A percentile compares a stretch with the other conserved stretches of the same genome.
These are phyloP conservation scores for Cyprinus carpio DNA, from an alignment of 2,113 vertebrate species.

Conservation along the genomic window DNA sequence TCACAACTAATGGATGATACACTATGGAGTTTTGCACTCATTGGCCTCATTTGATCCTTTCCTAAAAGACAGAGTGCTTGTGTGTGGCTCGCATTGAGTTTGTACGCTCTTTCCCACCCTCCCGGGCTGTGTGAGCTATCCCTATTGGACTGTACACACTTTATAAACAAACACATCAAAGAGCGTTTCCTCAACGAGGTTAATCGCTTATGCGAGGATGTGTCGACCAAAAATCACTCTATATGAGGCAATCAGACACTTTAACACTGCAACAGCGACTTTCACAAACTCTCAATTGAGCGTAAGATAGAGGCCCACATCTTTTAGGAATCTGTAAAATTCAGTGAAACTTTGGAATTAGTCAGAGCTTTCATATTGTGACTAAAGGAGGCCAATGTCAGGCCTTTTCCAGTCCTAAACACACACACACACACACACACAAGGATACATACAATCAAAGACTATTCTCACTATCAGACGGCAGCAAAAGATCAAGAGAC, in stretches of 20 bases:
- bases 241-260: slow-evolving; percentile 31
- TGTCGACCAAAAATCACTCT: slow-evolving; percentile 13
- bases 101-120: not conserved
- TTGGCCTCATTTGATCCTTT: slow-evolving; percentile 5
- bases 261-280: slow-evolving; percentile 13
- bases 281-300: not conserved
- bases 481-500: slow-evolving; percentile 40
- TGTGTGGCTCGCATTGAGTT: not conserved
- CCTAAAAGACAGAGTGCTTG: not conserved
- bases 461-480: slow-evolving; percentile 32
- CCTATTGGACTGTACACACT: not conserved
- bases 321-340: slow-evolving; percentile 15
- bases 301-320: not conserved
- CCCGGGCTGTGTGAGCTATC: not conserved
- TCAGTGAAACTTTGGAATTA: not conserved
- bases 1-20: not conserved
- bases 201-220: slow-evolving; percentile 28
- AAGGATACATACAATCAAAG: slow-evolving; percentile 18
- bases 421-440: not conserved
- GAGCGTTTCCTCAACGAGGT: slow-evolving; percentile 38
- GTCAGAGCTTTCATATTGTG: not conserved
- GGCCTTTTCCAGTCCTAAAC: not conserved
- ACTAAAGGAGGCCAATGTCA: slow-evolving; percentile 13
- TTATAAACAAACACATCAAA: slow-evolving; percentile 41
- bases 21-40: not conserved